Evolutionary conservation across 2,888 invertebrate genomes (phyloP), one percentile per base, ranked within the genome.

Genomic region (Calameuta idolon): DNA sequence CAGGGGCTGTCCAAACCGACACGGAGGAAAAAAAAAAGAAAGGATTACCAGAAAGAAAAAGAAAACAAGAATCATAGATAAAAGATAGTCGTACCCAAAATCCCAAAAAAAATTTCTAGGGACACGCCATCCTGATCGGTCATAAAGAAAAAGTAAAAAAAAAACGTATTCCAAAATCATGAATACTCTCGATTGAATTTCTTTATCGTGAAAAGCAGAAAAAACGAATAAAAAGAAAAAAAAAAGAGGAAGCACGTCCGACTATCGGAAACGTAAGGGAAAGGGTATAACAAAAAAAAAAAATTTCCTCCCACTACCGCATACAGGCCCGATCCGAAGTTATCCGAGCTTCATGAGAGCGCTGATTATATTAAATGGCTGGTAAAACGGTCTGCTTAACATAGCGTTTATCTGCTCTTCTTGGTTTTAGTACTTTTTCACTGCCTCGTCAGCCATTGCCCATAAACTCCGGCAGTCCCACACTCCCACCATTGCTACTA

Each of bases 361-460:
- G 87, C 89, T 90, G 91, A 91, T 91, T 91, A 91, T 91, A 91
- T 91, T 90, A 91, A 91, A 91, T 89, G 89, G 87, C 88, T 89
- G 90, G 89, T 90, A 90, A 91, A 91, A 91, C 87, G 89, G 89
- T 89, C 89, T 89, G 90, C 89, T 91, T 90, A 90, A 91, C 91
- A 91, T 91, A 91, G 89, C 91, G 90, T 90, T 91, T 91, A 91
- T 91, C 90, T 89, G 89, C 89, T 90, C 88, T 87, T 90, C 88
- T 89, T 85, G 87, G 89, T 91, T 91, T 90, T 91, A 91, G 86
- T 90, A 90, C 91, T 91, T 91, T 91, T 91, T 91, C 90, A 91
- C 91, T 89, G 89, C 91, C 91, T 90, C 91, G 90, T 91, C 90
- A 91, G 89, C 89, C 90, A 90, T 91, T 89, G 89, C 86, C 89